Evolutionary conservation across 2,113 vertebrate species (phyloP), one percentile per base, ranked within the genome.

Genomic region (Hirundichthys speculiger): DNA sequence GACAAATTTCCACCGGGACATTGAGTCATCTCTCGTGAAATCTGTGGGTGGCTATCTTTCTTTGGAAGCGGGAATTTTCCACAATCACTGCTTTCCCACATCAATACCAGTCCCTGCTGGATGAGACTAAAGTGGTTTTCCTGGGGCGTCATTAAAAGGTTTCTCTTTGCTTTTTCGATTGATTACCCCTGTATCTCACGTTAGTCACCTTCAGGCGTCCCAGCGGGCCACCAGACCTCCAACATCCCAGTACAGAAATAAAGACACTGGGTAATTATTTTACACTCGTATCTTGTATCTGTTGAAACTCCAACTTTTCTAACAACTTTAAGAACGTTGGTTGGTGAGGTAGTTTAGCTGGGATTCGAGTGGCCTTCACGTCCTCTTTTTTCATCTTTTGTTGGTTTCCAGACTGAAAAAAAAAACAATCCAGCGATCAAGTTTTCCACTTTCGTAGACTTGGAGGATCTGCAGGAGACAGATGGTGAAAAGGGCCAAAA

Each of bases 1-100:
- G 67, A 68, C 38, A 69, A 73, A 84, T 86, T 85, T 82, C 80
- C 79, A 76, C 12, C 3, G 83, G 81, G 77, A 74, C 63, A 59
- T 56, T 47, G 51, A 81, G 50, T 80, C 61, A 77, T 84, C 59
- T 75, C 68, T 88, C 71, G 79, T 67, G 25, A 69, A 72, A 80
- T 64, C 54, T 52, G 24, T 50, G 52, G 71, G 50, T 59, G 64
- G 52, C 67, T 75, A 50, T 81, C 77, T 73, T 64, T 34, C 43
- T 65, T 56, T 45, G 43, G 46, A 64, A 54, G 58, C 42, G 25
- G 46, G 64, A 67, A 67, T 71, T 73, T 66, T 72, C 3, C 12
- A 74, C 76, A 64, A 50, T 56, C 10, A 18, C 34, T 80, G 69
- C 82, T 69, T 62, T 76, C 27, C 24, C 24, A 21, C 75, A 72